Conservation (phyloP, 2,797 vertebrate species). For the Peromyscus melanophrys region DNA sequence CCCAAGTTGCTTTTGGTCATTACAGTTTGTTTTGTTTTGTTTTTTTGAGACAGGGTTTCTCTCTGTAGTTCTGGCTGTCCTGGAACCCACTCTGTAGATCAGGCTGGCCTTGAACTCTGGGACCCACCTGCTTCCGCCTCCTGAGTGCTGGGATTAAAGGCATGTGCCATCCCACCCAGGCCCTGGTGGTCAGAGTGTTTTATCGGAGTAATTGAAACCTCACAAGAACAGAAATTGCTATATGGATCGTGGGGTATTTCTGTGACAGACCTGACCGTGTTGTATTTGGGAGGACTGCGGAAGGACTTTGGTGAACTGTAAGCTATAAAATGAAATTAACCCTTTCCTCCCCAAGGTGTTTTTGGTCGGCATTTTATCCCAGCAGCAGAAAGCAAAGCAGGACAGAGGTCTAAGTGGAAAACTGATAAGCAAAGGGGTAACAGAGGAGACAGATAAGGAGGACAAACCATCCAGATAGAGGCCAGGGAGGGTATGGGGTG, state of each 20-base stretch:
- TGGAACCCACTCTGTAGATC: not conserved
- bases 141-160: not conserved
- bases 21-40: not conserved
- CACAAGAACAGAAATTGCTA: not conserved
- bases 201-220: not conserved
- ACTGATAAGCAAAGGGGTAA: not conserved
- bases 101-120: not conserved
- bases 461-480: not conserved
- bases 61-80: not conserved
- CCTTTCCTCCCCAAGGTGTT: not conserved
- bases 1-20: not conserved
- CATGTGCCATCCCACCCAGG: not conserved
- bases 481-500: not conserved
- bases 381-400: not conserved
- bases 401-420: conserved; percentile 11
- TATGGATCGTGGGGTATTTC: not conserved
- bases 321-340: not conserved
- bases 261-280: not conserved
- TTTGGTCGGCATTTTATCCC: not conserved
- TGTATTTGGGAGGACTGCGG: not conserved
- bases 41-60: not conserved
- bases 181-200: not conserved
- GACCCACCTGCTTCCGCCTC: not conserved
- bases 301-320: not conserved
- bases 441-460: not conserved